Base-by-base conservation (phyloP, 2,888 invertebrate genomes). In the Eupelmus urozonus region DNA sequence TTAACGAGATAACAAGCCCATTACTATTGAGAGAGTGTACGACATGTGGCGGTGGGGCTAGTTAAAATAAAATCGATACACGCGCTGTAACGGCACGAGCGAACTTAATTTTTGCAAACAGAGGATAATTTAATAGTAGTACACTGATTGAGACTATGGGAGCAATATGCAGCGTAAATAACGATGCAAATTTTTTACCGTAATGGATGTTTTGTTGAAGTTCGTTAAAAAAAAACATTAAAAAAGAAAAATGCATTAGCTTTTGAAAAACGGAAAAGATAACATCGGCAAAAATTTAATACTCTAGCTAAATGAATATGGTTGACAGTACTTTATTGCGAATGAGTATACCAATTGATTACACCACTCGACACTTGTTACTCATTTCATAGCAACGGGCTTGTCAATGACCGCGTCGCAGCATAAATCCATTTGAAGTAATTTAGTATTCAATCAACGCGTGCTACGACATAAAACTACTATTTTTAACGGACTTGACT, bases 381-480 rank as follows among this genome's bases (percentile, higher is more conserved):
- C 53, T 45, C 40, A 63, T 63, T 69, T 62, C 42, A 29, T 25
- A 53, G 53, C 11, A 69, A 69, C 62, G 69, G 63, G 62, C 42
- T 55, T 69, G 69, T 76, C 76, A 63, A 69, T 76, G 42, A 1
- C 45, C 23, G 16, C 18, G 18, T 34, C 45, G 18, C 11, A 49
- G 4, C 42, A 69, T 63, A 76, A 76, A 76, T 76, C 67, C 53
- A 42, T 49, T 23, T 34, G 20, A n/a, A 20, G 55, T 72, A 49
- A 74, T 74, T 45, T 57, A 59, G 23, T 25, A 27, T 55, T 76
- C 63, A 69, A 76, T 76, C 53, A 63, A 23, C 51, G 63, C 20
- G 23, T 40, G 45, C 11, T 27, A 34, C 20, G 40, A 55, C 62
- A 55, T 42, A 40, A 65, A 76, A 59, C 45, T 70, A 23, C 23